Conservation (phyloP, 1,140 invertebrate species). For the Epicauta chinensis region DNA sequence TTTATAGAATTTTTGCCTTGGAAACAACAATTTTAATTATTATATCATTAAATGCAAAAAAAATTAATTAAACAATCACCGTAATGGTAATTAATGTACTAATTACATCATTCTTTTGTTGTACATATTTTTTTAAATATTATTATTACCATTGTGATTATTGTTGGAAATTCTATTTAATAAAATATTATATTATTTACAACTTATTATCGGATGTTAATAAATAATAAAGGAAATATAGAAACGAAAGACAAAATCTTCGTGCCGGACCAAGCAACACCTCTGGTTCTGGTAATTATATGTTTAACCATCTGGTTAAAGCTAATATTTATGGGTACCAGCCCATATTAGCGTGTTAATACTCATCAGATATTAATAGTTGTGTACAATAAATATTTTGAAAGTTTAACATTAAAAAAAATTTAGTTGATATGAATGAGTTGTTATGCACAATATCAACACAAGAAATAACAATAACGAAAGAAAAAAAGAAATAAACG, state of each 20-base stretch:
- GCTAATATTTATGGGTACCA: constrained; percentile 34
- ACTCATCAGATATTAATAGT: constrained; percentile 29
- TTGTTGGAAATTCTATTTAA: too few species aligned
- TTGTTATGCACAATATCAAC: background rate
- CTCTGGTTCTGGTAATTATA: constrained; percentile 32
- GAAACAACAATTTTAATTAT: too few species aligned
- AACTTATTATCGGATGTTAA: background rate
- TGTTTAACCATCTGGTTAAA: constrained; percentile 27
- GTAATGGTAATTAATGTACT: too few species aligned
- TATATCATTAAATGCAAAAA: too few species aligned
- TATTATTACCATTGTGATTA: too few species aligned
- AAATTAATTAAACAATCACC: too few species aligned
- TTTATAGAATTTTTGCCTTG: too few species aligned
- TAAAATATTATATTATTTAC: too few species aligned
- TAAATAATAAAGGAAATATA: constrained; percentile 13
- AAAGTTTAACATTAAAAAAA: background rate
- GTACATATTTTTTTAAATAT: too few species aligned
- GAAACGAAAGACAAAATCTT: constrained; percentile 19
- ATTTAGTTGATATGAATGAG: constrained; percentile 1
- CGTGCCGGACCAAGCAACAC: constrained; percentile 26
- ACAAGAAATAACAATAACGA: background rate
- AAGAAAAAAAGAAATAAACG: constrained; percentile 3
- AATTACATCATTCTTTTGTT: too few species aligned
- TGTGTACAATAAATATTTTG: too few species aligned
- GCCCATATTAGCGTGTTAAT: constrained; percentile 36